A percentile compares a stretch with the other conserved stretches of the same genome.
phyloP scores from a whole-genome alignment of 2,113 vertebrate species.

The Leuciscus idus region DNA sequence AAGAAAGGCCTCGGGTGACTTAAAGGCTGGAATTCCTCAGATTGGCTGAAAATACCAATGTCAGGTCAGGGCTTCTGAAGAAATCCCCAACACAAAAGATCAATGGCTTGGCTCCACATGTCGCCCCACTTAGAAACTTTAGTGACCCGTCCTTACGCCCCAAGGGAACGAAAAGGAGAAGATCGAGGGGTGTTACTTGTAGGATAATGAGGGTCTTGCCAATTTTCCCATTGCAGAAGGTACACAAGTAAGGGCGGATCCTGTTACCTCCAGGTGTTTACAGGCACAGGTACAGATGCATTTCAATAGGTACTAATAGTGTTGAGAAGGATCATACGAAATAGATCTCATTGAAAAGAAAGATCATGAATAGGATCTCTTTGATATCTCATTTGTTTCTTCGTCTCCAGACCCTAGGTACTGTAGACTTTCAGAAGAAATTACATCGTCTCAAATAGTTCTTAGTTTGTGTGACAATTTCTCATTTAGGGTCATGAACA shows the following conservation, averaged over 20 bases:
- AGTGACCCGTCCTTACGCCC: conserved; percentile 44
- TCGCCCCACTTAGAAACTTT: conserved; percentile 38
- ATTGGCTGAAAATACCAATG: conserved; percentile 24
- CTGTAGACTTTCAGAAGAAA: not conserved
- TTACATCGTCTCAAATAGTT: not conserved
- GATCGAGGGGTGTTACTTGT: conserved; percentile 31
- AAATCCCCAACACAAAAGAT: conserved; percentile 53
- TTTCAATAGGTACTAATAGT: conserved; percentile 24
- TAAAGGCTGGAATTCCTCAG: conserved; percentile 40
- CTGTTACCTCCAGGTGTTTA: conserved; percentile 25
- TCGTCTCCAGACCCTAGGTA: not conserved
- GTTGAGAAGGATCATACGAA: not conserved
- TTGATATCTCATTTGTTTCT: not conserved
- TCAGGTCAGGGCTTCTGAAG: conserved; percentile 40
- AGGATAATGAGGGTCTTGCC: conserved; percentile 28
- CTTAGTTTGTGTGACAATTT: not conserved
- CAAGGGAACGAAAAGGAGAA: conserved; percentile 36
- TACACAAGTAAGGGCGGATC: conserved; percentile 38
- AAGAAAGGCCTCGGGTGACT: conserved; percentile 33
- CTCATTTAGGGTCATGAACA: no score
- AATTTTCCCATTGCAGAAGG: conserved; percentile 50
- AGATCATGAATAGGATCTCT: not conserved
- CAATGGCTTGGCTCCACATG: conserved; percentile 48
- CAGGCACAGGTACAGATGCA: conserved; percentile 27
- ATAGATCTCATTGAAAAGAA: not conserved